phyloP scores from a whole-genome alignment of 2,888 invertebrate genomes.

The Lithodes maja region DNA sequence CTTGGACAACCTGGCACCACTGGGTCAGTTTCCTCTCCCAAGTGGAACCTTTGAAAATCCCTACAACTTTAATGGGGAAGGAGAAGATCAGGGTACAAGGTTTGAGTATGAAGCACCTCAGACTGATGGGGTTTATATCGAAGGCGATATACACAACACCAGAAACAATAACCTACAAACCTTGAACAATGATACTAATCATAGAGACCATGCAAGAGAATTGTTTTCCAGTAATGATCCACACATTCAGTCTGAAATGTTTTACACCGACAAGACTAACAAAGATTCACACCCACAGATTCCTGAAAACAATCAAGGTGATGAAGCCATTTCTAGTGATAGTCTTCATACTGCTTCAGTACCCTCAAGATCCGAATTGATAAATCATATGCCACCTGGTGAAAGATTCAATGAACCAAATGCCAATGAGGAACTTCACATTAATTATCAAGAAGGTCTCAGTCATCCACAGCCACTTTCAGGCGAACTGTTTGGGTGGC shows the following conservation, averaged over 20 bases:
- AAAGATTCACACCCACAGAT: not conserved
- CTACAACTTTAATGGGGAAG: not conserved
- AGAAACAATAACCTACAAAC: not conserved
- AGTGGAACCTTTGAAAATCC: slow-evolving; percentile 21
- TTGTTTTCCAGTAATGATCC: slow-evolving; percentile 5
- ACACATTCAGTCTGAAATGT: not conserved
- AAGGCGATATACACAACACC: not conserved
- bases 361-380: not conserved
- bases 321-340: not conserved
- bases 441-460: not conserved
- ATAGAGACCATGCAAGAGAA: slow-evolving; percentile 36
- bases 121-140: not conserved
- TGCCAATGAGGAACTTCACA: not conserved
- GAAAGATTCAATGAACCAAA: not conserved
- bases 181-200: slow-evolving; percentile 11
- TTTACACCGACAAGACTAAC: not conserved
- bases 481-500: not conserved
- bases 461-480: not conserved
- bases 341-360: not conserved
- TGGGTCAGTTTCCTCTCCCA: slow-evolving; percentile 56
- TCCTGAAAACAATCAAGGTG: not conserved
- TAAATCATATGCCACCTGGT: not conserved
- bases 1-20: slow-evolving; percentile 35
- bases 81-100: not conserved
- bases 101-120: slow-evolving; percentile 1